Evolutionary conservation across 1,140 invertebrate genomes (phyloP).

Genomic region (Armadillidium nasatum): DNA sequence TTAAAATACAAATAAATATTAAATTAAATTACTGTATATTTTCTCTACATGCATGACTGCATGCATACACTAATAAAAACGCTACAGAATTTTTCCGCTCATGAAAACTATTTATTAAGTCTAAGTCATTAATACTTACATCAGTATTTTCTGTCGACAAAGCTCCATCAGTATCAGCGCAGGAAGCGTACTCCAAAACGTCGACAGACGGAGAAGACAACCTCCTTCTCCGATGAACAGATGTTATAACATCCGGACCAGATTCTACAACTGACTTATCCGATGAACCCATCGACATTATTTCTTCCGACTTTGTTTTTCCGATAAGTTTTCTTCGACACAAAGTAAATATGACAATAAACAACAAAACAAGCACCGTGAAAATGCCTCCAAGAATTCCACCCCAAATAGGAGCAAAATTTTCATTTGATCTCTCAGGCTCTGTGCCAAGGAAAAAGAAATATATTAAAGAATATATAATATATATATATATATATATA

Average conservation of each 20-base stretch:
- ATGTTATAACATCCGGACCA: not conserved
- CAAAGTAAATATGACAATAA: not conserved
- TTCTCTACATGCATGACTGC: not conserved
- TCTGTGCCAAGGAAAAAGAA: not conserved
- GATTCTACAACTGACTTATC: not conserved
- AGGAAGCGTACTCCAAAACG: not conserved
- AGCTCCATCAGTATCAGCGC: not conserved
- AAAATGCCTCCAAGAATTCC: not conserved
- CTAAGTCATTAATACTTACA: not conserved
- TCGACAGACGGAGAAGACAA: not conserved
- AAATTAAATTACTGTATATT: not conserved
- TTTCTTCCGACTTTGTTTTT: not conserved
- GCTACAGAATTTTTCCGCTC: not conserved
- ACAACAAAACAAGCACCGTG: not conserved
- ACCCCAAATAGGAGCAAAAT: not conserved
- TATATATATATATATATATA: too few relatives aligned
- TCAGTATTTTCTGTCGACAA: slow-evolving; percentile 1
- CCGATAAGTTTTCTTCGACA: not conserved
- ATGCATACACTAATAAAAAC: not conserved
- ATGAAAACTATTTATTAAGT: not conserved
- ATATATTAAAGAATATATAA: too few relatives aligned
- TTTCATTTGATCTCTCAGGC: not conserved
- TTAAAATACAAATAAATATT: not conserved
- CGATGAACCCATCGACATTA: not conserved
- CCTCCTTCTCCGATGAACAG: not conserved